Evolutionary conservation across 2,113 vertebrate species (phyloP).

Genomic region (Indicator maculatus): DNA sequence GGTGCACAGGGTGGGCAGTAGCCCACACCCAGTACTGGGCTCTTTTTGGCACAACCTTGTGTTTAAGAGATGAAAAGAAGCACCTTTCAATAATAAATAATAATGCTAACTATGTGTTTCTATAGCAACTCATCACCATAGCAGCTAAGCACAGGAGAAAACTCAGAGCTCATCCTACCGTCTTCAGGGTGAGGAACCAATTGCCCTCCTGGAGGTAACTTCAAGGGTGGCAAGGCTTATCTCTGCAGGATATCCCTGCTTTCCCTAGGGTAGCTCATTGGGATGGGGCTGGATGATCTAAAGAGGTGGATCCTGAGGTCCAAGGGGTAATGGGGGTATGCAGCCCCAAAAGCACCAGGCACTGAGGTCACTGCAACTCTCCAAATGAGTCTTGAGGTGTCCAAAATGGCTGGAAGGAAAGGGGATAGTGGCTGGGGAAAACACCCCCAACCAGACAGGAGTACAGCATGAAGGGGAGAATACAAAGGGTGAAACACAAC

Average conservation of each 20-base stretch:
- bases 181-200: conserved; percentile 53
- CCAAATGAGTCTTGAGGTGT: background rate
- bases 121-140: conserved; percentile 74
- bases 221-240: background rate
- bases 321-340: background rate
- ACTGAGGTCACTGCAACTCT: rapidly evolving
- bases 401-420: background rate
- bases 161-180: conserved; percentile 42
- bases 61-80: conserved; percentile 18
- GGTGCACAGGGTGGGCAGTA: background rate
- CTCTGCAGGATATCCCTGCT: background rate
- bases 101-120: conserved; percentile 69
- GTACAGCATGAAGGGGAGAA: rapidly evolving
- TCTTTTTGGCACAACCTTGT: background rate
- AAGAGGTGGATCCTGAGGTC: background rate
- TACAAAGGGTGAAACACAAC: background rate
- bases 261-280: background rate
- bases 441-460: background rate
- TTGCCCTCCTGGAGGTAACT: background rate
- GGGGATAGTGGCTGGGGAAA: background rate
- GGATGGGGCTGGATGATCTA: background rate
- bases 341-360: background rate
- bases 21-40: background rate
- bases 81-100: conserved; percentile 69
- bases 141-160: conserved; percentile 45